Evolutionary conservation across 2,113 vertebrate species (phyloP).

Genomic region (Rhadina sibilatrix): DNA sequence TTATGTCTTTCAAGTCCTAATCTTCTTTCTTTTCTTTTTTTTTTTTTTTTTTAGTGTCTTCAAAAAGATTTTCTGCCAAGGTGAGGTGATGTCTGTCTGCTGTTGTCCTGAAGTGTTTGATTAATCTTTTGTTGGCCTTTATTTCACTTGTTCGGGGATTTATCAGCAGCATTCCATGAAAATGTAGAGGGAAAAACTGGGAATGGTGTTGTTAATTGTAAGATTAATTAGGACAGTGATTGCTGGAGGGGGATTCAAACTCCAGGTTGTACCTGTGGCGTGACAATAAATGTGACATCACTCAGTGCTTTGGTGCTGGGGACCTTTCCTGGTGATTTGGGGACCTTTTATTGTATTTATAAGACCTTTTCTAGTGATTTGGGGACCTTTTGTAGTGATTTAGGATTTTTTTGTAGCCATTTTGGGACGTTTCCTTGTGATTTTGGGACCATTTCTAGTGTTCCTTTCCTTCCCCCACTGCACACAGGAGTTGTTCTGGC

Average conservation of each 20-base stretch:
- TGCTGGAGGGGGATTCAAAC: background rate
- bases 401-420: background rate
- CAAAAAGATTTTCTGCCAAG: slow-evolving; percentile 96
- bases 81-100: slow-evolving; percentile 73
- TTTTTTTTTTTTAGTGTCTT: slow-evolving; percentile 85
- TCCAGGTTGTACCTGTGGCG: background rate
- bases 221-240: background rate
- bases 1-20: background rate
- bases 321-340: background rate
- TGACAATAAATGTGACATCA: background rate
- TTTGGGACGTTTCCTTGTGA: background rate
- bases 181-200: background rate
- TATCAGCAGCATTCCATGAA: background rate
- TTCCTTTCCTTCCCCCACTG: background rate
- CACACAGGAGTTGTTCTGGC: background rate
- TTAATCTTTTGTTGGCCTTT: background rate
- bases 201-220: background rate
- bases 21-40: background rate
- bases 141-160: background rate
- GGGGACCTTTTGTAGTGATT: too few species aligned
- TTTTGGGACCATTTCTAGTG: background rate
- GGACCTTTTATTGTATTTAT: too few species aligned
- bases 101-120: background rate
- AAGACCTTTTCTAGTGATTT: background rate
- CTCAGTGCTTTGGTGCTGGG: background rate